Evolutionary conservation across 2,888 invertebrate species (phyloP).

Genomic region (Cinara cedri): DNA sequence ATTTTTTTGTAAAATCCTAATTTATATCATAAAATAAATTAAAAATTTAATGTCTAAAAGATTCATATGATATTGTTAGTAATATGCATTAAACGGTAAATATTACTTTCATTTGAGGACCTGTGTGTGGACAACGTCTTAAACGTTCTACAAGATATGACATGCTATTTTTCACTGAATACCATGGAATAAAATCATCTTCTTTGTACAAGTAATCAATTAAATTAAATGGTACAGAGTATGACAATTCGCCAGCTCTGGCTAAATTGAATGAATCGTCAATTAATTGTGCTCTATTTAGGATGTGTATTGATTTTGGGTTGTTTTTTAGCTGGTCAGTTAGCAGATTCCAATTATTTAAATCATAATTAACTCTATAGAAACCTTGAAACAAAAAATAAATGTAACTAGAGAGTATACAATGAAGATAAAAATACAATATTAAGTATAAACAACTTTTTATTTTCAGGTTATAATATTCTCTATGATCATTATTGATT

Average conservation of each 20-base stretch:
- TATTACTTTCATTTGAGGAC: conserved; percentile 22
- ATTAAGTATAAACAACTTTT: background rate
- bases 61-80: background rate
- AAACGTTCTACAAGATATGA: conserved; percentile 16
- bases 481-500: too few relatives aligned
- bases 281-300: conserved; percentile 79
- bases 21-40: background rate
- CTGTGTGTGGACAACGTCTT: conserved; percentile 44
- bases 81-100: background rate
- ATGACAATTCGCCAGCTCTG: conserved; percentile 69
- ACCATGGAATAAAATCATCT: conserved; percentile 72
- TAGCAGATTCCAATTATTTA: conserved; percentile 73
- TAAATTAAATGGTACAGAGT: conserved; percentile 71
- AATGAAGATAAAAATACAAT: too few relatives aligned
- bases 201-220: conserved; percentile 74
- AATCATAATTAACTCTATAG: conserved; percentile 77
- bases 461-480: too few relatives aligned
- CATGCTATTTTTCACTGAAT: conserved; percentile 42
- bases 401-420: background rate
- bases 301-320: conserved; percentile 63
- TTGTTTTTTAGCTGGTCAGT: conserved; percentile 70
- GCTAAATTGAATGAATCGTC: conserved; percentile 81
- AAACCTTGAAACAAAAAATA: conserved; percentile 63
- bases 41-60: background rate
- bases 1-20: conserved; percentile 39